These are phyloP conservation scores for Aricia artaxerxes DNA, from an alignment of 2,888 invertebrate species.

Conservation along the genomic window DNA sequence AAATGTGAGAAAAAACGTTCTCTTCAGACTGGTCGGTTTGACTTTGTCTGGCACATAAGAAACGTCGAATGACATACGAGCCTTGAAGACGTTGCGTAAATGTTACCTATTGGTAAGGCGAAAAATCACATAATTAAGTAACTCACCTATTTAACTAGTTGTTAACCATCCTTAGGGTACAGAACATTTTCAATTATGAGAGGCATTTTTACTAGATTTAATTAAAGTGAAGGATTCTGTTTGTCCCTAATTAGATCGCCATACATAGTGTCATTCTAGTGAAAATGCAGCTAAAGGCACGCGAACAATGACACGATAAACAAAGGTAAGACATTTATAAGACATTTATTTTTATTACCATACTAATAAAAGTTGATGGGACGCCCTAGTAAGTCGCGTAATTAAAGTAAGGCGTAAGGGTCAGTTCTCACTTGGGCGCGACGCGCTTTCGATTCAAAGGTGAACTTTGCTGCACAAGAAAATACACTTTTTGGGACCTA, in stretches of 20 bases:
- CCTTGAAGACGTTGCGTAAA: too few species aligned
- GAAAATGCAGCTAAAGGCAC: slow-evolving; percentile 18
- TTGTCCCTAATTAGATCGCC: neutral
- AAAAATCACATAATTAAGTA: too few species aligned
- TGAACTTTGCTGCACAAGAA: neutral
- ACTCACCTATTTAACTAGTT: neutral
- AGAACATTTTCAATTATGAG: neutral
- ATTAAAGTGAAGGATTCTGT: neutral
- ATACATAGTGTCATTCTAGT: slow-evolving; percentile 4
- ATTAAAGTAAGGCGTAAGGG: slow-evolving; percentile 23
- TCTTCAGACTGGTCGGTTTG: too few species aligned
- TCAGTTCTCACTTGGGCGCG: neutral
- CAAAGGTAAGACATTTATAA: slow-evolving; percentile 27
- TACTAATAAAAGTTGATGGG: slow-evolving; percentile 29
- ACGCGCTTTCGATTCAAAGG: neutral
- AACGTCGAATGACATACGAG: too few species aligned
- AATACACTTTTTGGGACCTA: neutral
- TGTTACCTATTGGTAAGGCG: too few species aligned
- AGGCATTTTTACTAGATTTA: neutral
- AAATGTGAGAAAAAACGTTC: too few species aligned
- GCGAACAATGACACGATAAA: slow-evolving; percentile 27
- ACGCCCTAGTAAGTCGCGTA: slow-evolving; percentile 26
- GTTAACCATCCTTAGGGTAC: neutral
- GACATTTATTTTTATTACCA: slow-evolving; percentile 30
- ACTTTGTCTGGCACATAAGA: too few species aligned